Conservation (phyloP, 2,888 invertebrate genomes). For the Eurois occulta region DNA sequence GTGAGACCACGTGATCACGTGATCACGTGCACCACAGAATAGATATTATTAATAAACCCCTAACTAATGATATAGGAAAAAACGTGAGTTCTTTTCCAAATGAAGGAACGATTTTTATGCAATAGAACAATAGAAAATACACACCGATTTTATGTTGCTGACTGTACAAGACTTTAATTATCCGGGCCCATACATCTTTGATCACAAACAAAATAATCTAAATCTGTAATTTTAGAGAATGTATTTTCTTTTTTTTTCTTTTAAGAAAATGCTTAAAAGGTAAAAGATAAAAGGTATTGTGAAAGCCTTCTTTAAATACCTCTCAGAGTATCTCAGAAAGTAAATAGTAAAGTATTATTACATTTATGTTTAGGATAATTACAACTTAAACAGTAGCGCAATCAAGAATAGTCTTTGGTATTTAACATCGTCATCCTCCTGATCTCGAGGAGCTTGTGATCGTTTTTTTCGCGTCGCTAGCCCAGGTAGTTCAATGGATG, state of each 20-base stretch:
- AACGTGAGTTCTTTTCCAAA: neutral
- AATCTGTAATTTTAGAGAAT: slow-evolving; percentile 40
- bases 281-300: slow-evolving; percentile 38
- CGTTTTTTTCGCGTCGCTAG: no score
- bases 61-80: neutral
- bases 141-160: neutral
- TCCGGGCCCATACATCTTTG: slow-evolving; percentile 44
- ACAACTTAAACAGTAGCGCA: neutral
- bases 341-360: neutral
- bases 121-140: neutral
- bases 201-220: slow-evolving; percentile 43
- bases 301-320: slow-evolving; percentile 23
- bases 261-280: slow-evolving; percentile 11
- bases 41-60: neutral
- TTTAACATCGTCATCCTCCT: neutral
- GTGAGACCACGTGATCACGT: no score
- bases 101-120: neutral
- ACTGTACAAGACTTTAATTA: slow-evolving; percentile 43
- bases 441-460: neutral
- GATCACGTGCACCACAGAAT: no score
- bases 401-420: neutral
- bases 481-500: no score
- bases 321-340: slow-evolving; percentile 5
- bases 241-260: slow-evolving; percentile 17
- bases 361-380: neutral